These are phyloP conservation scores for Anguilla pacifica DNA, from an alignment of 2,797 vertebrate species.

Conservation along the genomic window DNA sequence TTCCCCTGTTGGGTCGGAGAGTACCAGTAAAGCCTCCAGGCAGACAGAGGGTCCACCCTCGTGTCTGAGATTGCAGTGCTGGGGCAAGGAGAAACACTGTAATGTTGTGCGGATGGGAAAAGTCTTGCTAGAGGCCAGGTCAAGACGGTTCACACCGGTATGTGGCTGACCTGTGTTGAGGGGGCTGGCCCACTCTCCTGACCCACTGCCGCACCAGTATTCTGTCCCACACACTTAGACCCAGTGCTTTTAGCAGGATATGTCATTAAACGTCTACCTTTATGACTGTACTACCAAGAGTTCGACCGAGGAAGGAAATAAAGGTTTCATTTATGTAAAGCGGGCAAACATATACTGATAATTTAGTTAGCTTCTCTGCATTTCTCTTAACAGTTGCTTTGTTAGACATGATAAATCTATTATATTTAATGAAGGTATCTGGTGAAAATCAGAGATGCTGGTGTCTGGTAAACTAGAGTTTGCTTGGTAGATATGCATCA, in stretches of 20 bases:
- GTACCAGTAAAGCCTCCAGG: conserved; percentile 3
- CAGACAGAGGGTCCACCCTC: conserved; percentile 55
- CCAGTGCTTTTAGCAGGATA: background rate
- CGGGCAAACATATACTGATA: background rate
- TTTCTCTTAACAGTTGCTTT: background rate
- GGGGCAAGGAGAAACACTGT: background rate
- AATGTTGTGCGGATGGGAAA: conserved; percentile 11
- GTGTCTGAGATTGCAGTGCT: conserved; percentile 54
- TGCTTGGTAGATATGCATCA: background rate
- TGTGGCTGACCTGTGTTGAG: conserved; percentile 49
- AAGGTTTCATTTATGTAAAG: background rate
- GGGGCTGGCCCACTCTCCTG: background rate
- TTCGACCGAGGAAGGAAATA: conserved; percentile 1
- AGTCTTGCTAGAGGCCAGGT: conserved; percentile 45
- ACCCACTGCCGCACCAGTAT: background rate
- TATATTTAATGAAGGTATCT: no score
- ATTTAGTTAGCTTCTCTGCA: background rate
- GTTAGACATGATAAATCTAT: background rate
- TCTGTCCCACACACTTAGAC: background rate
- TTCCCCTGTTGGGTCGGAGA: conserved; percentile 27
- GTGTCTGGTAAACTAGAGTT: background rate
- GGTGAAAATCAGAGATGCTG: background rate
- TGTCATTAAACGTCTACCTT: background rate
- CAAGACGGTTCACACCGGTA: conserved; percentile 49
- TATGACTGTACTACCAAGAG: background rate